Evolutionary conservation across 2,797 vertebrate species (phyloP), one percentile per base, ranked within the genome.

Genomic region (Hydrolagus colliei): DNA sequence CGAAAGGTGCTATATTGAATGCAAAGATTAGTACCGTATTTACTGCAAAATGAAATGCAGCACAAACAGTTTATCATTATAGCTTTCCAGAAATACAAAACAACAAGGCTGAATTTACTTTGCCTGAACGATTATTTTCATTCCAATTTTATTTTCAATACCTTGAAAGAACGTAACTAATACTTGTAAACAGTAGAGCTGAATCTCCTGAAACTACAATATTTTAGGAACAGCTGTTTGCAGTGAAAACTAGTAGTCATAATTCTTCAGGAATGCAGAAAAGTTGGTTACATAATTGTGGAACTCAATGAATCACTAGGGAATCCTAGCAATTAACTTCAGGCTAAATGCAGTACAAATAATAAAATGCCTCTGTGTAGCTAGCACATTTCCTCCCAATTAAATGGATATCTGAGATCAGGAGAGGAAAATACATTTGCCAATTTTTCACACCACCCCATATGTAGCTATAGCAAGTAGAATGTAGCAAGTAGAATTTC

Each of bases 311-410:
- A 82, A 32, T 35, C 63, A 82, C 78, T 41, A 4, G 78, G 63
- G 78, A 82, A 82, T 68, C 62, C 78, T 32, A 62, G 14, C 62
- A 68, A 82, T 82, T 82, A 82, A 82, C 65, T 67, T 82, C 14
- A 82, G 67, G n/a, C 78, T 27, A 82, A 82, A 82, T 68, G 62
- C 12, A 82, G 7, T n/a, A 67, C 14, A 82, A 82, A 41, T 52
- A 52, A 52, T 52, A 52, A 52, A 52, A 52, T 52, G 41, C 41
- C 41, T 3, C 41, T 52, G 41, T 52, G 41, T 52, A 52, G 6
- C 41, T 52, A 52, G 6, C 41, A 52, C 41, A 52, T 52, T 52
- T 52, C 41, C 41, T 52, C 41, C 41, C 6, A 52, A 3, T 61
- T 11, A 59, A 61, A 41, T 65, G 5, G 32, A 20, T 67, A 65